A percentile compares a stretch with the other conserved stretches of the same genome.
Conservation (phyloP, 2,888 invertebrate species). For the Pyrrhosoma nymphula region DNA sequence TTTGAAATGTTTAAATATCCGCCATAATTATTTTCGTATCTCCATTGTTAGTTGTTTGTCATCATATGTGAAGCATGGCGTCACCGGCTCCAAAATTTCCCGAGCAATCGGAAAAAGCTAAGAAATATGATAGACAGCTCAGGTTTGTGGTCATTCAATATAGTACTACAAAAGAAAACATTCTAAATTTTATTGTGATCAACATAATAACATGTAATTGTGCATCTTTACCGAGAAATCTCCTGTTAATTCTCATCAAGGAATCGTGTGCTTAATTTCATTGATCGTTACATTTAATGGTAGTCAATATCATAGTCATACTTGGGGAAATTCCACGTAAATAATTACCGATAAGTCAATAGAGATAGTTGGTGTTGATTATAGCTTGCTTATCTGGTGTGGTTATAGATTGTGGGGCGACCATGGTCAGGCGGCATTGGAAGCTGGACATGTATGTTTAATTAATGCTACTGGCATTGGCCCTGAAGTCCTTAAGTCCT, state of each 20-base stretch:
- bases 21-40: background rate
- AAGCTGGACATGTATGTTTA: conserved; percentile 93
- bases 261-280: background rate
- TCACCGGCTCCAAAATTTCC: conserved; percentile 87
- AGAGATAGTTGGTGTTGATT: no score
- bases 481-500: conserved; percentile 96
- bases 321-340: background rate
- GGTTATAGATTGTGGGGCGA: conserved; percentile 95
- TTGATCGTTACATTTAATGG: background rate
- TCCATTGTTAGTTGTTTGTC: background rate
- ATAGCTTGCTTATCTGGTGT: background rate
- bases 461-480: conserved; percentile 96
- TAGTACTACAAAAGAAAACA: background rate
- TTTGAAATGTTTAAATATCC: background rate
- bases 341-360: background rate
- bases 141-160: conserved; percentile 77
- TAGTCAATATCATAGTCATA: background rate
- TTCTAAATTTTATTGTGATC: background rate
- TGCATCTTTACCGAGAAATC: background rate
- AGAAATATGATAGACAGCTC: conserved; percentile 90
- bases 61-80: conserved; percentile 79
- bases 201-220: background rate
- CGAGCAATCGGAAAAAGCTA: conserved; percentile 86
- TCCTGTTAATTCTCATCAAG: background rate
- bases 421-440: conserved; percentile 95